A percentile compares a stretch with the other conserved stretches of the same genome.
Evolutionary conservation across 1,140 invertebrate species (phyloP).

Genomic region (Calephelis nemesis): DNA sequence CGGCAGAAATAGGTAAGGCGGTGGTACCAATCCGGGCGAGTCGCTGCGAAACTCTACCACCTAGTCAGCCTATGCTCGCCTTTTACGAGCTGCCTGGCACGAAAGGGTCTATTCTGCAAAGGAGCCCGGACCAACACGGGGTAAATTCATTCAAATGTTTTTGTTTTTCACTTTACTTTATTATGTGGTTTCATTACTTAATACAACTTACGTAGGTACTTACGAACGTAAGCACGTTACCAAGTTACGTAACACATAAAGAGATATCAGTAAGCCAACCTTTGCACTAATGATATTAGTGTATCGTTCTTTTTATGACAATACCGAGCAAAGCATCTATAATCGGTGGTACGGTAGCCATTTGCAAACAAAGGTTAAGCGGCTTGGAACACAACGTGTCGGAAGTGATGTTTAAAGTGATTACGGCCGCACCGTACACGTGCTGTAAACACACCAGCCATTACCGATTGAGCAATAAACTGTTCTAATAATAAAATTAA

Average conservation of each 20-base stretch:
- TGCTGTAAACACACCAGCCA: neutral
- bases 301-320: neutral
- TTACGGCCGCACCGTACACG: neutral
- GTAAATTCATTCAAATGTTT: too few relatives aligned
- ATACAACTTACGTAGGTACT: neutral
- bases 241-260: neutral
- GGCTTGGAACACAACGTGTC: conserved; percentile 7
- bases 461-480: too few relatives aligned
- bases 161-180: too few relatives aligned
- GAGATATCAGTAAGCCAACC: neutral
- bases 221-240: neutral
- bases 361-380: conserved; percentile 16
- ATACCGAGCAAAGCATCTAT: neutral
- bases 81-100: too few relatives aligned
- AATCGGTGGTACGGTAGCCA: neutral
- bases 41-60: too few relatives aligned
- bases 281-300: conserved; percentile 11
- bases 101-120: too few relatives aligned
- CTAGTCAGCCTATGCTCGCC: too few relatives aligned
- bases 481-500: too few relatives aligned
- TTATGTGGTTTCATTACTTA: too few relatives aligned
- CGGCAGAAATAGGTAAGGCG: too few relatives aligned
- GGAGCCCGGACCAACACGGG: too few relatives aligned
- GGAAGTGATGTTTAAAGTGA: conserved; percentile 1
- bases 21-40: too few relatives aligned